A percentile compares a stretch with the other conserved stretches of the same genome.
Evolutionary conservation across 35 echinoderm and acorn worm species (phyloP).

Genomic region (Ptychodera flava): DNA sequence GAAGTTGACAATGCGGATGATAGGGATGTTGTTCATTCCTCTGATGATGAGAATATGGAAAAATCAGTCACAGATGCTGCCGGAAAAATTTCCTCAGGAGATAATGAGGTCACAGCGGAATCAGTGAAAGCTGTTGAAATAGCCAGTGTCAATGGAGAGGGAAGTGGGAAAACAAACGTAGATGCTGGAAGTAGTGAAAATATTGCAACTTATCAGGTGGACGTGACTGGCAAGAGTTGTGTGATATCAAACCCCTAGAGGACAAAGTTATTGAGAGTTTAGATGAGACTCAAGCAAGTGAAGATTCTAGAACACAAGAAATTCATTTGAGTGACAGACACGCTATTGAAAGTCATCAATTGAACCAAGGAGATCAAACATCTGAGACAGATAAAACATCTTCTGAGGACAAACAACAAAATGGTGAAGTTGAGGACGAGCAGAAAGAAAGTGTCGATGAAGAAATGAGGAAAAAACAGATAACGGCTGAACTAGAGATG

Average conservation of each 20-base stretch:
- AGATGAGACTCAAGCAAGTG: neutral
- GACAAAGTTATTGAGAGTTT: neutral
- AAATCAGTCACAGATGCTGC: neutral
- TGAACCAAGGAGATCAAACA: neutral
- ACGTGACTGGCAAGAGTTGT: neutral
- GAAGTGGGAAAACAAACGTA: neutral
- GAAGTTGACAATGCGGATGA: conserved; percentile 3
- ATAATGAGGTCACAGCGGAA: neutral
- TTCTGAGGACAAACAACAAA: neutral
- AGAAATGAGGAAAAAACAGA: neutral
- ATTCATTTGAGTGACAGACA: neutral
- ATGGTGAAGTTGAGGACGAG: neutral
- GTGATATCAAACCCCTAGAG: neutral
- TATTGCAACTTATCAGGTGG: neutral
- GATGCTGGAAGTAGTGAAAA: neutral
- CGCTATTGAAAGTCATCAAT: neutral
- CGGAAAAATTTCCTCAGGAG: neutral
- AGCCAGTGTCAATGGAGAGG: neutral
- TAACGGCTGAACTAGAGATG: conserved; percentile 3
- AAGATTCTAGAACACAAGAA: neutral
- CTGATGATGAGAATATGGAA: conserved; percentile 18
- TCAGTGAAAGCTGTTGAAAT: neutral
- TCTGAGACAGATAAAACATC: conserved; percentile 3
- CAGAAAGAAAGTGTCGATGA: neutral
- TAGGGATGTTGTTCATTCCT: conserved; percentile 5